A percentile compares a stretch with the other conserved stretches of the same genome.
Evolutionary conservation across 2,113 vertebrate species (phyloP).

Genomic region (Rhineura floridana): DNA sequence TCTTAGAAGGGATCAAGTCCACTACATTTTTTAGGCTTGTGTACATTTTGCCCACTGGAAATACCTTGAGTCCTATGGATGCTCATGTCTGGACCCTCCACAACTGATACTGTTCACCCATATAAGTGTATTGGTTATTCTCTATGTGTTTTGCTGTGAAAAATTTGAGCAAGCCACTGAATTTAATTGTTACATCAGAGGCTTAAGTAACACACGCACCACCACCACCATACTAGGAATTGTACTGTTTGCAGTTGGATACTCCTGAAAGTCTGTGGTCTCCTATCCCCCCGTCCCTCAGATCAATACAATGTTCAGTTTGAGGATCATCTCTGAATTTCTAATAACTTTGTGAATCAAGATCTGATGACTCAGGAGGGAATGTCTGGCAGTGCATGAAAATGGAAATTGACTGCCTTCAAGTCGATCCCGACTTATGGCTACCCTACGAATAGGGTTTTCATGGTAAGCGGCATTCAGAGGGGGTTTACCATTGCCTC

Average conservation of each 20-base stretch:
- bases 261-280: not conserved
- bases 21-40: not conserved
- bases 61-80: not conserved
- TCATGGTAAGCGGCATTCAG: no score
- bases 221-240: not conserved
- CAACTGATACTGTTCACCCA: not conserved
- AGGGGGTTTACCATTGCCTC: no score
- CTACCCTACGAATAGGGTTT: no score
- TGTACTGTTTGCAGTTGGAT: not conserved
- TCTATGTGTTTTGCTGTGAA: not conserved
- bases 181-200: not conserved
- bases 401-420: no score
- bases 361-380: slow-evolving; percentile 10
- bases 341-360: slow-evolving; percentile 17
- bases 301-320: not conserved
- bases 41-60: not conserved
- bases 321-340: not conserved
- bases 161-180: not conserved
- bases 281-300: not conserved
- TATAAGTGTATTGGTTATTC: not conserved
- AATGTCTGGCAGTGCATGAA: not conserved
- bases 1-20: not conserved
- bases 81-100: not conserved
- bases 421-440: no score
- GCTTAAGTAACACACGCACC: not conserved